Evolutionary conservation across 1,140 invertebrate genomes (phyloP), one percentile per base, ranked within the genome.

Genomic region (Berghia stephanieae): DNA sequence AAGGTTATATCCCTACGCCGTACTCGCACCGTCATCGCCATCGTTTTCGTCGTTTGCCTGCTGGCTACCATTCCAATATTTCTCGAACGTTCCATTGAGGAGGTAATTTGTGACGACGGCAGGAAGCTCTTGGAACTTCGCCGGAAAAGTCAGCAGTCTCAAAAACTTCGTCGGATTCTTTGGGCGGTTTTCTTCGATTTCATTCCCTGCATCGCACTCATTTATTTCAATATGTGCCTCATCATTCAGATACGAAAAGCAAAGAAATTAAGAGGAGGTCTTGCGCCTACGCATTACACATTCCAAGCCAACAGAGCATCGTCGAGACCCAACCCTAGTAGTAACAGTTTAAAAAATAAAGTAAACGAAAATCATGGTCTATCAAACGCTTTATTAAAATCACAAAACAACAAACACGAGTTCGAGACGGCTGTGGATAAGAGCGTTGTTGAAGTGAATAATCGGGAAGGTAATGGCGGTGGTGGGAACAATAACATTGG

Each of bases 201-300:
- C 72, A 81, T 88, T 67, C 87, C 87, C 40, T 85, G 85, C 67
- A 79, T 80, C 31, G 81, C 85, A n/a, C 81, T 88, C 21, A 72
- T 88, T 6, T 87, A 83, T 67, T 88, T 87, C 73, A 88, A 88
- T 77, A 80, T 82, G 0, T 86, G 85, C 80, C 78, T 88, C n/a
- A 86, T 88, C 13, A 81, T 81, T 49, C 86, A 85, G 77, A 87
- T 88, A 8, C 83, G 82, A 57, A 77, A 78, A 68, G 86, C 87
- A 0, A 87, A 86, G 71, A 82, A 81, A 49, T 52, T 88, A 4
- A 72, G 86, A 8, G 79, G 79, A 55, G 77, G 83, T 40, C 85
- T 87, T 83, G 81, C 84, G 1, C 85, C 83, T 0, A 68, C 49
- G 57, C 69, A n/a, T n/a, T n/a, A n/a, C n/a, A n/a, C n/a, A n/a